A percentile compares a stretch with the other conserved stretches of the same genome.
phyloP scores from a whole-genome alignment of 2,113 vertebrate species.

The Myxocyprinus asiaticus region DNA sequence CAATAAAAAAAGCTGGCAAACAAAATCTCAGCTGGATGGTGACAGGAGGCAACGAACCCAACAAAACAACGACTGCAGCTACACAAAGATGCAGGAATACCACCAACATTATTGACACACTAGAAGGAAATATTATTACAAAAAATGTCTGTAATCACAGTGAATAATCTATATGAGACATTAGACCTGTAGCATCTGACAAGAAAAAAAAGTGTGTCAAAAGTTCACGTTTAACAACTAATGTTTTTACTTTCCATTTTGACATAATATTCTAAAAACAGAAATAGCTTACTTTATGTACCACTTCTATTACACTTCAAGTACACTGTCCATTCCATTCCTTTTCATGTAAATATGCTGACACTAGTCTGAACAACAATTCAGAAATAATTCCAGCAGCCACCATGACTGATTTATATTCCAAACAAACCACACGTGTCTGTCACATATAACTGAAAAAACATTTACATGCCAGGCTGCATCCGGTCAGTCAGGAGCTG shows the following conservation, averaged over 20 bases:
- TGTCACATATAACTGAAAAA: not conserved
- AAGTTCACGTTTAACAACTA: too few relatives aligned
- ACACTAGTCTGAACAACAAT: not conserved
- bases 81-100: not conserved
- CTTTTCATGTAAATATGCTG: too few relatives aligned
- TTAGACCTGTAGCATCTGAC: too few relatives aligned
- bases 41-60: constrained; percentile 16
- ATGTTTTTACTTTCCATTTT: too few relatives aligned
- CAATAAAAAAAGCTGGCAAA: constrained; percentile 12
- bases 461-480: not conserved
- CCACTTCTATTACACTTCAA: too few relatives aligned
- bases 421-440: not conserved
- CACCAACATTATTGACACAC: constrained; percentile 10
- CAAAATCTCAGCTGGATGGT: constrained; percentile 29
- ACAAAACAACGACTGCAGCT: constrained; percentile 16
- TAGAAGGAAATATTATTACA: not conserved
- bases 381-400: not conserved
- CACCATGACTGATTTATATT: not conserved
- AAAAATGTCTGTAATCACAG: too few relatives aligned
- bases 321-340: too few relatives aligned
- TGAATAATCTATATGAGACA: too few relatives aligned
- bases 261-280: too few relatives aligned
- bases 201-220: too few relatives aligned
- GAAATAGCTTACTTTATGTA: too few relatives aligned
- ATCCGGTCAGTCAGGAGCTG: not conserved